Conservation (phyloP, 2,113 vertebrate genomes). For the Microtus montanus region DNA sequence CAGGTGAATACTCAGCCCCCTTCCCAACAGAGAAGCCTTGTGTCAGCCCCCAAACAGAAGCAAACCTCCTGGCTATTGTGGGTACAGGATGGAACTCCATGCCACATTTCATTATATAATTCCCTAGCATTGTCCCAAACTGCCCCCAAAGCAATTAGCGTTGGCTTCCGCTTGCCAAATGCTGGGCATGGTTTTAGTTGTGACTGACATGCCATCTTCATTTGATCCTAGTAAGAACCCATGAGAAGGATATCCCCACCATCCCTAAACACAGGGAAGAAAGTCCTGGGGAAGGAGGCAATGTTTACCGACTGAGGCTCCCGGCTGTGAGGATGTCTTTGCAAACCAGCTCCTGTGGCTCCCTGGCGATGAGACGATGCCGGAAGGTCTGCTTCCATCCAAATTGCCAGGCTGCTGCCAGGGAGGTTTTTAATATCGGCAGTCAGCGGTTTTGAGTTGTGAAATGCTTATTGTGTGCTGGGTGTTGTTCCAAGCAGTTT, state of each 20-base stretch:
- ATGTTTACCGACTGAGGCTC: neutral
- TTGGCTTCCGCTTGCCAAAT: too few species aligned
- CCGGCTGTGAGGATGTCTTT: conserved; percentile 24
- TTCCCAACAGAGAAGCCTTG: neutral
- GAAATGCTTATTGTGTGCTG: neutral
- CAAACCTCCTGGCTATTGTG: neutral
- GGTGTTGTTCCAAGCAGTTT: neutral
- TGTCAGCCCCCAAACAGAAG: neutral
- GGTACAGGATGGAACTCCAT: too few species aligned
- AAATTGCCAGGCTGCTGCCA: neutral
- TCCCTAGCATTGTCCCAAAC: neutral
- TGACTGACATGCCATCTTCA: neutral
- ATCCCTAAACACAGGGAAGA: neutral
- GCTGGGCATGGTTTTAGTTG: neutral
- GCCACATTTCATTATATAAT: neutral
- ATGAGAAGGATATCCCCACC: neutral
- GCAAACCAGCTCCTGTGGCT: neutral
- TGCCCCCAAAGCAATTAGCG: neutral
- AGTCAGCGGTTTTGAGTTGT: neutral
- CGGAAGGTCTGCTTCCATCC: neutral
- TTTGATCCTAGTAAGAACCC: neutral
- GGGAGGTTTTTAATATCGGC: neutral
- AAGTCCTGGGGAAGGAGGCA: neutral
- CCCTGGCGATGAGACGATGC: neutral
- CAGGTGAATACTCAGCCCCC: neutral